These are phyloP conservation scores for Enteromius mattozi DNA, from an alignment of 2,797 vertebrate genomes.

Conservation along the genomic window DNA sequence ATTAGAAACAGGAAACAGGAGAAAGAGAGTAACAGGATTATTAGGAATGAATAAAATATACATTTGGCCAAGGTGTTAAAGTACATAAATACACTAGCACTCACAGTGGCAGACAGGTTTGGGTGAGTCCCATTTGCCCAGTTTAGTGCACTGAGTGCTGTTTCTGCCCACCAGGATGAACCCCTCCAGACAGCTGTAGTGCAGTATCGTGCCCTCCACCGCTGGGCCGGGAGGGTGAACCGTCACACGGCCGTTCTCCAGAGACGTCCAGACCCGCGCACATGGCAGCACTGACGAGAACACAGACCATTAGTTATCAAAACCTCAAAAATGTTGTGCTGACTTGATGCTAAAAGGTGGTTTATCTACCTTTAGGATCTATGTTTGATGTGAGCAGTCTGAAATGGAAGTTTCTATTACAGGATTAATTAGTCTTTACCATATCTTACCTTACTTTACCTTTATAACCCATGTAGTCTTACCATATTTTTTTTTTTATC, in stretches of 20 bases:
- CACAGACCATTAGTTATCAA: slow-evolving; percentile 15
- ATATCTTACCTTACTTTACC: background rate
- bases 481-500: background rate
- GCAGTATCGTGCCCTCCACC: slow-evolving; percentile 82
- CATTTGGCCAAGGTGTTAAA: background rate
- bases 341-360: background rate
- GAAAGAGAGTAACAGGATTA: slow-evolving; percentile 9
- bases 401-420: background rate
- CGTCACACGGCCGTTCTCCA: slow-evolving; percentile 85
- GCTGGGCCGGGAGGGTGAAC: slow-evolving; percentile 75
- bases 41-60: background rate
- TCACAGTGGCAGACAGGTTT: slow-evolving; percentile 89
- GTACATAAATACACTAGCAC: slow-evolving; percentile 55
- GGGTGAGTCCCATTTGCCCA: slow-evolving; percentile 85
- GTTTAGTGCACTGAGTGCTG: slow-evolving; percentile 83
- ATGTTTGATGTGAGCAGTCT: background rate
- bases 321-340: background rate
- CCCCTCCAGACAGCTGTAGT: slow-evolving; percentile 83
- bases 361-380: background rate
- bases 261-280: slow-evolving; percentile 81
- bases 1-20: slow-evolving; percentile 43
- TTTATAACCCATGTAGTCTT: background rate
- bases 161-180: slow-evolving; percentile 84
- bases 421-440: background rate
- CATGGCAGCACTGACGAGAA: slow-evolving; percentile 80